Conservation (phyloP, 2,113 vertebrate genomes). For the Leuciscus idus region DNA sequence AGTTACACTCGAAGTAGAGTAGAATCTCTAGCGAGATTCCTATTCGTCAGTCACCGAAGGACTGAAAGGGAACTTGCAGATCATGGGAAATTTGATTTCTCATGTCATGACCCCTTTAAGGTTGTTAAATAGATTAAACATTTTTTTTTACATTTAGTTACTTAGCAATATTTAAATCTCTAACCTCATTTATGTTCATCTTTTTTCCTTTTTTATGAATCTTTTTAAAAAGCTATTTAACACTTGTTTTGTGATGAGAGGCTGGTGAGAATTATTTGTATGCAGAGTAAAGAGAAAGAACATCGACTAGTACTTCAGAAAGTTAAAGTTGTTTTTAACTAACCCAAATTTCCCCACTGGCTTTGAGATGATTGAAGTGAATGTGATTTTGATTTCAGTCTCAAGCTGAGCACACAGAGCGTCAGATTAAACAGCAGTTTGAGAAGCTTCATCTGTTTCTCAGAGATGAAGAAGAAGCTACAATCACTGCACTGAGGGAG, state of each 20-base stretch:
- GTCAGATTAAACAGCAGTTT: not conserved
- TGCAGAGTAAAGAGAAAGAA: not conserved
- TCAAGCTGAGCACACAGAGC: not conserved
- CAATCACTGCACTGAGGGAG: no score
- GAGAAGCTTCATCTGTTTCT: not conserved
- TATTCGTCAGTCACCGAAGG: no score
- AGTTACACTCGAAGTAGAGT: no score
- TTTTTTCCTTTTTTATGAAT: not conserved
- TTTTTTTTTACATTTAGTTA: not conserved
- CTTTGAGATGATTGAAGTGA: not conserved
- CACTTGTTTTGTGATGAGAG: not conserved
- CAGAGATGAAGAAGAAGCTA: not conserved
- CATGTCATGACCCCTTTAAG: no score
- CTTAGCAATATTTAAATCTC: not conserved
- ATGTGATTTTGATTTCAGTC: not conserved
- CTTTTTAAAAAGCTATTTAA: not conserved
- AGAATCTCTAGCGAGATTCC: no score
- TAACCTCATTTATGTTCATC: not conserved
- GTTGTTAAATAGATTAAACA: not conserved
- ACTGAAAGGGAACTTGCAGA: no score
- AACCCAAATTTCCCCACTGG: not conserved
- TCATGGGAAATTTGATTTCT: no score
- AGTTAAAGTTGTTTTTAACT: not conserved
- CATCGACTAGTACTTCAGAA: not conserved
- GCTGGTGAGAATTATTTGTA: not conserved